Evolutionary conservation across 2,113 vertebrate species (phyloP).

Genomic region (Nibea albiflora): DNA sequence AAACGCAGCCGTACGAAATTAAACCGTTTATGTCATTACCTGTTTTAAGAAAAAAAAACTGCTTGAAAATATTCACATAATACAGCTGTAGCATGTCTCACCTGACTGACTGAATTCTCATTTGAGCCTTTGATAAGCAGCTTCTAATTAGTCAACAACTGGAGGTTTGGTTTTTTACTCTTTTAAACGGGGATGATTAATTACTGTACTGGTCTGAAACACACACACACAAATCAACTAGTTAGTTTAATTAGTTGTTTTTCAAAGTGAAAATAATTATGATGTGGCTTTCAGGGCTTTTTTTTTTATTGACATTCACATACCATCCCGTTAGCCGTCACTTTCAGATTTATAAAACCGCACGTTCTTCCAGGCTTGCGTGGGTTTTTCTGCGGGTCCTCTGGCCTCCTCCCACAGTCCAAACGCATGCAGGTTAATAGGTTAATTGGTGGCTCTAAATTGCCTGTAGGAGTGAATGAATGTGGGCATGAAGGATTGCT

Average conservation of each 20-base stretch:
- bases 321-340: neutral
- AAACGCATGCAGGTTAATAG: too few species aligned
- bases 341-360: neutral
- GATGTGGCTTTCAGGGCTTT: neutral
- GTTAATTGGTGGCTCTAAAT: too few species aligned
- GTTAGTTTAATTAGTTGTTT: conserved; percentile 35
- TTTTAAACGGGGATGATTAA: conserved; percentile 1
- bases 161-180: conserved; percentile 44
- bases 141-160: conserved; percentile 38
- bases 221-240: conserved; percentile 1
- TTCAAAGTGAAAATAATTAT: conserved; percentile 32
- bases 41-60: conserved; percentile 4
- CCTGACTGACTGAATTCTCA: conserved; percentile 7
- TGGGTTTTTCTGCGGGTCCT: too few species aligned
- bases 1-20: neutral
- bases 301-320: neutral
- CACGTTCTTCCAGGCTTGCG: too few species aligned
- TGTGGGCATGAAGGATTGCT: too few species aligned
- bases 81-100: neutral
- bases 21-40: too few species aligned
- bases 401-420: too few species aligned
- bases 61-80: neutral
- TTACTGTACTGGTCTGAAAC: conserved; percentile 11
- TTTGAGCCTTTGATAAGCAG: conserved; percentile 33
- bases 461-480: too few species aligned